Conservation (phyloP, 2,888 invertebrate species). For the Chironomus riparius region DNA sequence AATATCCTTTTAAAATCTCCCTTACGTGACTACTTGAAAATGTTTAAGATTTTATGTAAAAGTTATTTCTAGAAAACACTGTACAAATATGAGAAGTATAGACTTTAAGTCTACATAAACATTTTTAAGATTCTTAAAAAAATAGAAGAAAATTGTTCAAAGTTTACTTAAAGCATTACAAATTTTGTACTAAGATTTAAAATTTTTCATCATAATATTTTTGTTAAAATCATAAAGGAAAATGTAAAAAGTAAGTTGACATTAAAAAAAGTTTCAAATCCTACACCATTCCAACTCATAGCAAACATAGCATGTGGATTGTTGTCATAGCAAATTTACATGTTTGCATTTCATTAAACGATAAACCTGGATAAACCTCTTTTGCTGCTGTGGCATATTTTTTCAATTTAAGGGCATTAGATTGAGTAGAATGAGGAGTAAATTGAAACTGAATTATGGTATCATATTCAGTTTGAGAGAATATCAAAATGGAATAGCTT, state of each 20-base stretch:
- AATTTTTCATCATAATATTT: not conserved
- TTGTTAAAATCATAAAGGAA: not conserved
- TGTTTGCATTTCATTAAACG: not conserved
- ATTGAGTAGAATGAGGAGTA: not conserved
- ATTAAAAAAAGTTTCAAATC: not conserved
- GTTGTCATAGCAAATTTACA: not conserved
- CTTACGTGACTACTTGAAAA: too few species aligned
- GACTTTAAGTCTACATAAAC: too few species aligned
- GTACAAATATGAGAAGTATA: too few species aligned
- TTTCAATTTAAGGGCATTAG: not conserved
- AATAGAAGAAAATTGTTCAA: too few species aligned
- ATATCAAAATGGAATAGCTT: not conserved
- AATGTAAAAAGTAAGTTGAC: not conserved
- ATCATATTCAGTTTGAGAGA: not conserved
- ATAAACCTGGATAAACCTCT: not conserved
- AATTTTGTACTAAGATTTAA: not conserved
- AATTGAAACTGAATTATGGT: not conserved
- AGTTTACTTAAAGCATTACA: too few species aligned
- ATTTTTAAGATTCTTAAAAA: too few species aligned
- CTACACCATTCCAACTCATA: not conserved
- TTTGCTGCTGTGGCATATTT: not conserved
- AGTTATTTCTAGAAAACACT: too few species aligned
- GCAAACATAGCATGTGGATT: not conserved
- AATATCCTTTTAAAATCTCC: too few species aligned
- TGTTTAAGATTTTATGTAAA: too few species aligned